Evolutionary conservation across 2,113 vertebrate species (phyloP).

Genomic region (Spizaetus ornatus): DNA sequence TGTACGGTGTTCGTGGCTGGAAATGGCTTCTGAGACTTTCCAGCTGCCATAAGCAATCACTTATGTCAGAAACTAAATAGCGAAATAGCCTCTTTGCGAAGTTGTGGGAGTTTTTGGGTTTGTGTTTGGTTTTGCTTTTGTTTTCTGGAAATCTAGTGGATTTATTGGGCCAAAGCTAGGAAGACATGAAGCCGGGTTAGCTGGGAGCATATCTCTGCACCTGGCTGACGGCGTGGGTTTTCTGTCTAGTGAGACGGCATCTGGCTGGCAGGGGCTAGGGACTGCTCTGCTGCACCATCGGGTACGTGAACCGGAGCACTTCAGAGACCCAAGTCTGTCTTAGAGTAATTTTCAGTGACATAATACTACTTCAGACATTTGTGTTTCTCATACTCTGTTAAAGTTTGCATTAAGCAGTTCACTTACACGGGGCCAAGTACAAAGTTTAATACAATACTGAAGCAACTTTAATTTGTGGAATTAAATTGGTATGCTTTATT

Average conservation of each 20-base stretch:
- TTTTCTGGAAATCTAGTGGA: neutral
- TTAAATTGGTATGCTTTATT: neutral
- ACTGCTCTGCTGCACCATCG: accelerated
- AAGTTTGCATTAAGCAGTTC: neutral
- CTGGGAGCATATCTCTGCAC: neutral
- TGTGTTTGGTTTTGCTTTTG: too few relatives aligned
- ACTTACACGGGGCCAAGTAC: neutral
- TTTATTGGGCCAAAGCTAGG: neutral
- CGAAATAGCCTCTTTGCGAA: neutral
- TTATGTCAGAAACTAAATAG: neutral
- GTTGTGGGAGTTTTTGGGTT: neutral
- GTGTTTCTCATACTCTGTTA: neutral
- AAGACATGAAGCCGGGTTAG: neutral
- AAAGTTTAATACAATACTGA: neutral
- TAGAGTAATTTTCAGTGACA: accelerated
- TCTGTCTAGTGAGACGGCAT: accelerated
- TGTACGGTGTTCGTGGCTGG: accelerated
- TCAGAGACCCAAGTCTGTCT: too few relatives aligned
- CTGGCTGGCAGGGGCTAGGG: accelerated
- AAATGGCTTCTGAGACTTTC: neutral
- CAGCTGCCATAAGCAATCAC: neutral
- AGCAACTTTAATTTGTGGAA: neutral
- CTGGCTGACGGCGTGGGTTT: accelerated
- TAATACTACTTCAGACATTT: accelerated
- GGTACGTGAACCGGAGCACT: accelerated